These are phyloP conservation scores for Uropetala carovei DNA, from an alignment of 2,888 invertebrate genomes.

Conservation along the genomic window DNA sequence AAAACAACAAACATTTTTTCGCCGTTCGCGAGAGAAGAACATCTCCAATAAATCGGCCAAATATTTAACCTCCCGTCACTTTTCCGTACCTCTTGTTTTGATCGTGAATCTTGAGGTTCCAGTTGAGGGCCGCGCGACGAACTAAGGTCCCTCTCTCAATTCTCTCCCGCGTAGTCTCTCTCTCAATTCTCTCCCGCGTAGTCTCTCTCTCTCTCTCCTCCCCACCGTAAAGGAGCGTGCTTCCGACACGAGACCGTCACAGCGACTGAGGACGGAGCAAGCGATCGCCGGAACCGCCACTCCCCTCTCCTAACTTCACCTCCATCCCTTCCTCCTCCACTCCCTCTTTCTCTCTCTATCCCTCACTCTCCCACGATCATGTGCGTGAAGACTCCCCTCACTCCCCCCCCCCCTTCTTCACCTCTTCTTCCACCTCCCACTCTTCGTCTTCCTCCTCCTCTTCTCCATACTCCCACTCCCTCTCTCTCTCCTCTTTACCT, in stretches of 20 bases:
- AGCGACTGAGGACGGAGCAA: slow-evolving; percentile 26
- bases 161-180: neutral
- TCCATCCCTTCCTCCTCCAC: neutral
- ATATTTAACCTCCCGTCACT: slow-evolving; percentile 7
- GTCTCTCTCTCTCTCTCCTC: neutral
- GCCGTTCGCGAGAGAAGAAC: neutral
- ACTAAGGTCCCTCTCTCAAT: neutral
- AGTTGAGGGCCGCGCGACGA: neutral
- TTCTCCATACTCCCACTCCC: neutral
- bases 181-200: neutral
- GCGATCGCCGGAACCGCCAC: neutral
- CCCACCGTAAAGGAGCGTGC: slow-evolving; percentile 4
- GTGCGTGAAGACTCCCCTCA: neutral
- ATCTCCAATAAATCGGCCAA: neutral
- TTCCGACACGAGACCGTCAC: slow-evolving; percentile 44
- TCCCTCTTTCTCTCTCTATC: neutral
- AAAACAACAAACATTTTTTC: too few relatives aligned
- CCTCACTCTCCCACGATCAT: slow-evolving; percentile 16
- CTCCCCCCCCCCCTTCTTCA: neutral
- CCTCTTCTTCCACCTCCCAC: neutral
- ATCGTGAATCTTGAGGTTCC: neutral
- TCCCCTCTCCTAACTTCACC: neutral
- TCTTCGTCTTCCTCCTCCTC: neutral
- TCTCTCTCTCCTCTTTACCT: neutral
- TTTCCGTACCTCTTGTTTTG: slow-evolving; percentile 37